A percentile compares a stretch with the other conserved stretches of the same genome.
These are phyloP conservation scores for Phyllostomus hastatus DNA, from an alignment of 2,113 vertebrate species.

Conservation along the genomic window DNA sequence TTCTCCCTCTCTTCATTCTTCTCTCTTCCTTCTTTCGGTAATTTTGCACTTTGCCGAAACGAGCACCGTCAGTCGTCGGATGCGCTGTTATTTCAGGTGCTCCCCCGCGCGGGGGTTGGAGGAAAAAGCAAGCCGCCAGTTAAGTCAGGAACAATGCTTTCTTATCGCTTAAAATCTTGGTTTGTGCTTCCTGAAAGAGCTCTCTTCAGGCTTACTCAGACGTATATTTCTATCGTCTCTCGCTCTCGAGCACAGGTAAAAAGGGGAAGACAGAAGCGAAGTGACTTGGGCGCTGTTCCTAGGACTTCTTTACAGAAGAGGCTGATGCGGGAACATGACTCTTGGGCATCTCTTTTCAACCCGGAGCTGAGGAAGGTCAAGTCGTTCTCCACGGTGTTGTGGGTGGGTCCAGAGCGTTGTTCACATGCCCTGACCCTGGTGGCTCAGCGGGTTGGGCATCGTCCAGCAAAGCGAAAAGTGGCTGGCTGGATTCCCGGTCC, in stretches of 20 bases:
- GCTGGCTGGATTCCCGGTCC: too few relatives aligned
- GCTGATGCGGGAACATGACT: neutral
- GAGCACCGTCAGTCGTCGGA: neutral
- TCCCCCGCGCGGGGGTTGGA: neutral
- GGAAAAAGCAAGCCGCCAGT: conserved; percentile 30
- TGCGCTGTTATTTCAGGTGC: conserved; percentile 21
- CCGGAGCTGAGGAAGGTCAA: neutral
- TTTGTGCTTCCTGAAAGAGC: neutral
- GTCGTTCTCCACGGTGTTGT: neutral
- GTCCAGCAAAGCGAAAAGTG: too few relatives aligned
- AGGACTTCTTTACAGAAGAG: neutral
- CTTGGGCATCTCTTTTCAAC: neutral
- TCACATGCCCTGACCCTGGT: too few relatives aligned
- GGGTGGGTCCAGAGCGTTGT: neutral
- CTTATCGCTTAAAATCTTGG: neutral
- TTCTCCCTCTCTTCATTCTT: neutral
- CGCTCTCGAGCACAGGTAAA: neutral
- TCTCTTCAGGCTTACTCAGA: neutral
- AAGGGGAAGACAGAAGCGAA: neutral
- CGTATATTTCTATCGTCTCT: neutral
- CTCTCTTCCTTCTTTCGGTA: neutral
- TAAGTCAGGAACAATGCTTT: conserved; percentile 10
- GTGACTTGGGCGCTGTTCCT: neutral
- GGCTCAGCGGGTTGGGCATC: too few relatives aligned
- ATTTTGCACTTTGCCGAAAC: neutral